phyloP scores from a whole-genome alignment of 2,888 invertebrate species.

The Drosophila fungiperda region DNA sequence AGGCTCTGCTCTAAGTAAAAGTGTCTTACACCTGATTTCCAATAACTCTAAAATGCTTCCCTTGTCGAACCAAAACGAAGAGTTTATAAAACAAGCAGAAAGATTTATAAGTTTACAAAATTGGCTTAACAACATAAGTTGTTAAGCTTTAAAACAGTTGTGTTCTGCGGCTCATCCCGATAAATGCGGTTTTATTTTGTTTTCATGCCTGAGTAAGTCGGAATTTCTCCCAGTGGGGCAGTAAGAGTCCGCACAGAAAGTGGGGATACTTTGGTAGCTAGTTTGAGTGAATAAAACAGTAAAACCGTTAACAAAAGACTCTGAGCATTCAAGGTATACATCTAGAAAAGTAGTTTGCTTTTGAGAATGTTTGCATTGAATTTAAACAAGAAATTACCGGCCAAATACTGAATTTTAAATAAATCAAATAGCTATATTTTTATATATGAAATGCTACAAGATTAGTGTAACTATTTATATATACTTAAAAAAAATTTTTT shows the following conservation, averaged over 20 bases:
- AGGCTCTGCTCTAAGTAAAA: too few relatives aligned
- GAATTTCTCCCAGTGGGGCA: conserved; percentile 18
- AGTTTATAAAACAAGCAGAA: conserved; percentile 2
- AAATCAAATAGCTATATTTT: not conserved
- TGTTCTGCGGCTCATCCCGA: not conserved
- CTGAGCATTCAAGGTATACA: not conserved
- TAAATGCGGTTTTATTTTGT: conserved; percentile 21
- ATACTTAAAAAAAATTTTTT: too few relatives aligned
- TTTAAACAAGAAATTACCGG: not conserved
- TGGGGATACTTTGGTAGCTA: not conserved
- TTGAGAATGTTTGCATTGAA: not conserved
- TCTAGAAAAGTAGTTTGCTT: not conserved
- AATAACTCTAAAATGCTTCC: not conserved
- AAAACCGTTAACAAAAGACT: not conserved
- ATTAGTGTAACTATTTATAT: too few relatives aligned
- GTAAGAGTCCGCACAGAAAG: not conserved
- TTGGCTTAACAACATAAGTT: conserved; percentile 3
- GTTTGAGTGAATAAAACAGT: not conserved
- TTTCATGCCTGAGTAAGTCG: conserved; percentile 15
- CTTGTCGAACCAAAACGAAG: not conserved
- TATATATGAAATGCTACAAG: not conserved
- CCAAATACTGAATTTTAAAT: not conserved
- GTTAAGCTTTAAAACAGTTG: conserved; percentile 26
- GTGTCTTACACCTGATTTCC: not conserved
- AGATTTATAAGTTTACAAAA: conserved; percentile 11